Percentiles rank a stretch among this genome's conserved stretches.
Conservation (phyloP, 2,797 vertebrate species). For the Mus spretus region DNA sequence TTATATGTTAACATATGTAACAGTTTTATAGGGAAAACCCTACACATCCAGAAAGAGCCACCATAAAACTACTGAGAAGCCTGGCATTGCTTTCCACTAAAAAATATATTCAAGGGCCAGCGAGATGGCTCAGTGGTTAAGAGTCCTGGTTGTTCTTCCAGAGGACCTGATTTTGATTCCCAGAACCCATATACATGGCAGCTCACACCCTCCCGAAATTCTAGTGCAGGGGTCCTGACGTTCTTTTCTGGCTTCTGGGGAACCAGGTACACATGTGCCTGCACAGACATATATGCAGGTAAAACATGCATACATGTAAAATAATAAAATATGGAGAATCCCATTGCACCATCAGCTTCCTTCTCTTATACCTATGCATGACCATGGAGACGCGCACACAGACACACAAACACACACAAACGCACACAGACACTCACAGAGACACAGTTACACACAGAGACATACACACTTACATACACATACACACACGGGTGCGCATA, state of each 20-base stretch:
- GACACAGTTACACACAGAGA: too few species aligned
- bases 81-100: neutral
- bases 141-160: neutral
- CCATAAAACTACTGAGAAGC: constrained; percentile 36
- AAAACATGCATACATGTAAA: neutral
- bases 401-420: neutral
- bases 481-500: too few species aligned
- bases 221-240: neutral
- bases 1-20: neutral
- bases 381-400: neutral
- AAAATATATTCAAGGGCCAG: neutral
- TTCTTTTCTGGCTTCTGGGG: neutral
- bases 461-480: fast-evolving
- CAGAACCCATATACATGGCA: neutral
- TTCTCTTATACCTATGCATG: neutral
- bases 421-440: neutral
- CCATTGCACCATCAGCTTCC: neutral
- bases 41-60: neutral
- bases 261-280: neutral
- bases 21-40: neutral
- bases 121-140: neutral
- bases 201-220: neutral
- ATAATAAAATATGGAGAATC: constrained; percentile 14
- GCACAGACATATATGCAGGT: neutral
- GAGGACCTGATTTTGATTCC: neutral